Evolutionary conservation across 2,797 vertebrate species (phyloP).

Genomic region (Notoglanidium macrostoma): DNA sequence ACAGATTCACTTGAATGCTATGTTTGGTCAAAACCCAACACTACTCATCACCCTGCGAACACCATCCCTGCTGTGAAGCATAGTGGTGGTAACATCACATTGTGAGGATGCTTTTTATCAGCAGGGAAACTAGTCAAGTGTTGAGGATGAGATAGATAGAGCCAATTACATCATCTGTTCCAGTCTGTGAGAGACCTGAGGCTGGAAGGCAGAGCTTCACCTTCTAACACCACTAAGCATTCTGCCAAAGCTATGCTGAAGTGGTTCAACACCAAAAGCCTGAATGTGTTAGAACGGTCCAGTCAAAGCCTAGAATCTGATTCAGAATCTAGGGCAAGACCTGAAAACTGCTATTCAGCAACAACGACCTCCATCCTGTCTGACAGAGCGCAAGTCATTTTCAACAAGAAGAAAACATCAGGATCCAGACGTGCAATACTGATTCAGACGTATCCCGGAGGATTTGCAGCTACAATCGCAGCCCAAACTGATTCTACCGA

Average conservation of each 20-base stretch:
- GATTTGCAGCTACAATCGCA: not conserved
- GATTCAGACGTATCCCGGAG: not conserved
- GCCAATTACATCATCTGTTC: not conserved
- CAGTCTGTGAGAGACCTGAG: not conserved
- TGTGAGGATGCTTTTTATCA: not conserved
- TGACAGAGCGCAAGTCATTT: not conserved
- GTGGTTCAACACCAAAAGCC: not conserved
- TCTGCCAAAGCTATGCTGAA: not conserved
- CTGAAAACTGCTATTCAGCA: not conserved
- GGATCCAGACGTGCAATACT: too few species aligned
- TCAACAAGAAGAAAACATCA: not conserved
- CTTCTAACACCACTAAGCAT: not conserved
- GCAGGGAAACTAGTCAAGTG: not conserved
- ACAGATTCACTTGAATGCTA: not conserved
- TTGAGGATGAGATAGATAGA: not conserved
- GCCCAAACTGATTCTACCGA: too few species aligned
- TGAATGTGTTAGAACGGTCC: not conserved
- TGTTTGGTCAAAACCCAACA: not conserved
- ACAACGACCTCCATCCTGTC: not conserved
- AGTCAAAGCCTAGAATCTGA: not conserved
- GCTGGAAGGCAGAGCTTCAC: not conserved
- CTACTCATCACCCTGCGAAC: not conserved
- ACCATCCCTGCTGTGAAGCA: not conserved
- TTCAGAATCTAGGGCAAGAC: not conserved
- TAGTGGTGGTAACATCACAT: not conserved